phyloP scores from a whole-genome alignment of 1,140 invertebrate species.

The Babylonia areolata region DNA sequence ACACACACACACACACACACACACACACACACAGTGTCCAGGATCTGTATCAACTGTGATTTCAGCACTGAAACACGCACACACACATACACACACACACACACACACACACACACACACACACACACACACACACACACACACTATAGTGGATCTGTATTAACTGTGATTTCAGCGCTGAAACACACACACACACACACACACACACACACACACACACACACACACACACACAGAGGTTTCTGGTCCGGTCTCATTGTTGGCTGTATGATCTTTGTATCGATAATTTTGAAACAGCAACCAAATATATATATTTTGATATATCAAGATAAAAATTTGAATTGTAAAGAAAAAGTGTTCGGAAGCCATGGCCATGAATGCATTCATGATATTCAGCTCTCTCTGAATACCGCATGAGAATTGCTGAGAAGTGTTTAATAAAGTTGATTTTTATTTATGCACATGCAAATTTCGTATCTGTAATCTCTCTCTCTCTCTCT shows the following conservation, averaged over 20 bases:
- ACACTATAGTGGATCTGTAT: neutral
- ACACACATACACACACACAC: slow-evolving; percentile 3
- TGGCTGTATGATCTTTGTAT: neutral
- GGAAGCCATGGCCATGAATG: neutral
- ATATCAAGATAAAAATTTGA: too few relatives aligned
- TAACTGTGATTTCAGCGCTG: neutral
- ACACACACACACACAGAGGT: neutral
- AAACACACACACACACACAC: neutral
- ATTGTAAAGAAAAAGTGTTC: too few relatives aligned
- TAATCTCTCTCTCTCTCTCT: neutral
- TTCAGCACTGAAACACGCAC: neutral
- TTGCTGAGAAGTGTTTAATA: too few relatives aligned
- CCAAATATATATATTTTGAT: too few relatives aligned
- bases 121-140: slow-evolving; percentile 23
- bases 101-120: slow-evolving; percentile 25
- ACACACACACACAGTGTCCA: slow-evolving; percentile 11
- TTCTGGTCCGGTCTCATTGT: neutral
- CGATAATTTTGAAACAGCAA: neutral
- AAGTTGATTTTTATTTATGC: too few relatives aligned
- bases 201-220: slow-evolving; percentile 3
- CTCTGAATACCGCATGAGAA: too few relatives aligned
- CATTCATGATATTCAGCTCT: neutral
- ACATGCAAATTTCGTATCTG: neutral
- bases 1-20: neutral
- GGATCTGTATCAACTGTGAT: too few relatives aligned